Evolutionary conservation across 2,888 invertebrate genomes (phyloP), one percentile per base, ranked within the genome.

Genomic region (Meandrusa payeni): DNA sequence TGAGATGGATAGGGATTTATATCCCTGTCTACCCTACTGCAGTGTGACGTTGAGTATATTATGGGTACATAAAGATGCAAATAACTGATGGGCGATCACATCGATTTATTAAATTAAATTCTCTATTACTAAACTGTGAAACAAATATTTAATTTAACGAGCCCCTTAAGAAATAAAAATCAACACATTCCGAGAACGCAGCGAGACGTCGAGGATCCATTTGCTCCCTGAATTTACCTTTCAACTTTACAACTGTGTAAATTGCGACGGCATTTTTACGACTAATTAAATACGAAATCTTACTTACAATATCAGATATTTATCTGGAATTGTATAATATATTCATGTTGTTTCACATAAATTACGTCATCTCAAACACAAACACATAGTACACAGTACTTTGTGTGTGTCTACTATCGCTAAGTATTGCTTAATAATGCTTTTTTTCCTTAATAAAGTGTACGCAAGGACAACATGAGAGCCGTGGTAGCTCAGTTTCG

Each of bases 131-230:
- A 9, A 13, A 9, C 9, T 41, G 41, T 28, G 28, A 41, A 28
- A 41, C 26, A 19, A 26, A 41, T 31, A 33, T 41, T 41, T 41
- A 15, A 34, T 33, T 34, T 41, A 15, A 34, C 32, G 31, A 29
- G 23, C 24, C 15, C 15, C 7, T 13, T 23, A n/a, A 17, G 5
- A 11, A 39, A 39, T 24, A 19, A 31, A 32, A 41, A 9, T 20
- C 20, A 27, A 29, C 9, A 5, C 5, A 31, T 39, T 39, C 23
- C 13, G 15, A 23, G 17, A 39, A 39, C 1, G 12, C 10, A 13
- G 5, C 5, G 6, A 19, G 6, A 3, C 10, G 26, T 37, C 19
- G 19, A 37, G 27, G 11, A 15, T 19, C 26, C 3, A 37, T 27
- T 37, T 27, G 13, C 19, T 27, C 31, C 10, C 6, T 19, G 27